Percentiles rank a stretch among this genome's conserved stretches.
Conservation (phyloP, 2,113 vertebrate genomes). For the Orthochromis malagaraziensis region DNA sequence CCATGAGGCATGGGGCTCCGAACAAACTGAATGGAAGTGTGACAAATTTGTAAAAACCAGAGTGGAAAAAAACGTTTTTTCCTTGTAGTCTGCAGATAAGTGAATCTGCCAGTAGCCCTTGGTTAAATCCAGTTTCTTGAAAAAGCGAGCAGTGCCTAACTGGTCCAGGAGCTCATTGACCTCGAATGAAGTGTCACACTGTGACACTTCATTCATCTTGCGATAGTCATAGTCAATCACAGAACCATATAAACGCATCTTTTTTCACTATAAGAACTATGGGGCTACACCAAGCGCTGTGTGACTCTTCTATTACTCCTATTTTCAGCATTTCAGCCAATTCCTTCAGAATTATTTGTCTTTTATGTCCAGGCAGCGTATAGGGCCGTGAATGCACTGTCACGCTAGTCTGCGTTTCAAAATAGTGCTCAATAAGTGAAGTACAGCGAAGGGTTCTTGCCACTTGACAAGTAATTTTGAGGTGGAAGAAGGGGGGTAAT, state of each 20-base stretch:
- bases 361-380: not conserved
- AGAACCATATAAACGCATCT: not conserved
- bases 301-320: not conserved
- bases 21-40: not conserved
- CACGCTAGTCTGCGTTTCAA: not conserved
- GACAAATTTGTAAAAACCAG: not conserved
- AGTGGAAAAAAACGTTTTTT: not conserved
- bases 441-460: fast-evolving
- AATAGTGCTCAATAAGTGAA: not conserved
- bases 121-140: not conserved
- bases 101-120: not conserved
- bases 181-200: not conserved
- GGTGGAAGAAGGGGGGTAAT: not conserved
- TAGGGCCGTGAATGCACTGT: not conserved
- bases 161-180: not conserved
- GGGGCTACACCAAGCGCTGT: not conserved
- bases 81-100: not conserved
- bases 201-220: not conserved
- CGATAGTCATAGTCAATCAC: not conserved
- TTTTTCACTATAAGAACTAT: not conserved
- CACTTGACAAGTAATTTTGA: not conserved
- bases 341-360: not conserved
- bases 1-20: not conserved
- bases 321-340: not conserved
- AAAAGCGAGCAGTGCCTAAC: not conserved